A percentile compares a stretch with the other conserved stretches of the same genome.
Evolutionary conservation across 2,888 invertebrate species (phyloP).

Genomic region (Fragum fragum): DNA sequence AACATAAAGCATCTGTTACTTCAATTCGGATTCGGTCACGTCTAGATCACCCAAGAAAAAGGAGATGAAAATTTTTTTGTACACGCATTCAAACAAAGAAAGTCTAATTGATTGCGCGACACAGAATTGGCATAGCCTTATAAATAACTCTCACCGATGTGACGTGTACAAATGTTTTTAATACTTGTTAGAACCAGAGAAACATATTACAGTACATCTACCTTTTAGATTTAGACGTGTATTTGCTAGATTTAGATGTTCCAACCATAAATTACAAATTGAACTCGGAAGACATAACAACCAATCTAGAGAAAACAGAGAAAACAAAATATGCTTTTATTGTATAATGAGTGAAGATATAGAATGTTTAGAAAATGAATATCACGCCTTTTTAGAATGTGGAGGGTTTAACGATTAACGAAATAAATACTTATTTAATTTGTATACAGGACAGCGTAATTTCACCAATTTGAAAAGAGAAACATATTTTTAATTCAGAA

Average conservation of each 20-base stretch:
- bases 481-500: too few relatives aligned
- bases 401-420: too few relatives aligned
- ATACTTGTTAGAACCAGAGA: constrained; percentile 30
- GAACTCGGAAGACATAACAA: constrained; percentile 32
- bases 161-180: too few relatives aligned
- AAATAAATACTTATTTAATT: too few relatives aligned
- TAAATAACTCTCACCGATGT: neutral
- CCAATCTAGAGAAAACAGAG: too few relatives aligned
- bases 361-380: too few relatives aligned
- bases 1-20: constrained; percentile 11
- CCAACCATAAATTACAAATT: constrained; percentile 23
- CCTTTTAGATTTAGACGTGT: constrained; percentile 7
- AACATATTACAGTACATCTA: constrained; percentile 26
- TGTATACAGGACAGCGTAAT: too few relatives aligned
- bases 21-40: constrained; percentile 27
- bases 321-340: too few relatives aligned
- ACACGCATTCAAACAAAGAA: constrained; percentile 7
- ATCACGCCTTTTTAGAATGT: too few relatives aligned
- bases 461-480: too few relatives aligned
- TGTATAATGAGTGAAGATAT: too few relatives aligned
- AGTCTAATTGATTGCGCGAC: neutral
- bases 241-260: constrained; percentile 31
- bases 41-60: constrained; percentile 20
- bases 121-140: constrained; percentile 8
- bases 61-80: constrained; percentile 20